These are phyloP conservation scores for Zygogramma bicolorata DNA, from an alignment of 2,888 invertebrate genomes.

Conservation along the genomic window DNA sequence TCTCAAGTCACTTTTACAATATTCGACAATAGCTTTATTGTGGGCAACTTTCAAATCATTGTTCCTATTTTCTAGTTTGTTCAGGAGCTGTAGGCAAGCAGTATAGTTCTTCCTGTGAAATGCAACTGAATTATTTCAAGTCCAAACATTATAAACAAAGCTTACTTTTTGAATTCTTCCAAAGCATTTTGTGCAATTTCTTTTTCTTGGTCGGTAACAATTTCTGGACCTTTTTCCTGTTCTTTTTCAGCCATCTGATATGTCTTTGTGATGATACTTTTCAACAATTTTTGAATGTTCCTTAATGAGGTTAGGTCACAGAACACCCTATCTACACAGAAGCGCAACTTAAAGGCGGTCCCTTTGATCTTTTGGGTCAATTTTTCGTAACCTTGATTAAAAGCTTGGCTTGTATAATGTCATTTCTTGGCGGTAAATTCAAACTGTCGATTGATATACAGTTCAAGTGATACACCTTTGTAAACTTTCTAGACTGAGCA, in stretches of 20 bases:
- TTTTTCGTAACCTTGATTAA: too few species aligned
- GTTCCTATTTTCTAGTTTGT: constrained; percentile 74
- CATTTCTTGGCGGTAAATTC: too few species aligned
- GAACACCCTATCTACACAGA: too few species aligned
- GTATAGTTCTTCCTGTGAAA: constrained; percentile 71
- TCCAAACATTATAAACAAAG: neutral
- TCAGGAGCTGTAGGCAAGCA: constrained; percentile 73
- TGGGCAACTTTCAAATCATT: constrained; percentile 82
- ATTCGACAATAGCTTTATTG: constrained; percentile 87
- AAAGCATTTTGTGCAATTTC: constrained; percentile 62
- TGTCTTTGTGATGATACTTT: neutral
- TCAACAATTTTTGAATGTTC: too few species aligned
- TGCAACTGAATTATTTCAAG: too few species aligned
- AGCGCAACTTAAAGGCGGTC: too few species aligned
- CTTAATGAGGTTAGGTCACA: neutral
- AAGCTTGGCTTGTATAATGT: too few species aligned
- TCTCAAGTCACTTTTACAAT: constrained; percentile 79
- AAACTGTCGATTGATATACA: too few species aligned
- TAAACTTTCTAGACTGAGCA: too few species aligned
- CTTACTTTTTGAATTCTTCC: constrained; percentile 64
- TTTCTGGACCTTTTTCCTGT: constrained; percentile 59
- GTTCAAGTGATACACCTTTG: too few species aligned
- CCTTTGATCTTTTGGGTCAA: too few species aligned
- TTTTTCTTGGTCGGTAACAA: constrained; percentile 62
- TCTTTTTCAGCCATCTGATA: constrained; percentile 55